Evolutionary conservation across 2,888 invertebrate species (phyloP).

Genomic region (Hipparchia sbordonii): DNA sequence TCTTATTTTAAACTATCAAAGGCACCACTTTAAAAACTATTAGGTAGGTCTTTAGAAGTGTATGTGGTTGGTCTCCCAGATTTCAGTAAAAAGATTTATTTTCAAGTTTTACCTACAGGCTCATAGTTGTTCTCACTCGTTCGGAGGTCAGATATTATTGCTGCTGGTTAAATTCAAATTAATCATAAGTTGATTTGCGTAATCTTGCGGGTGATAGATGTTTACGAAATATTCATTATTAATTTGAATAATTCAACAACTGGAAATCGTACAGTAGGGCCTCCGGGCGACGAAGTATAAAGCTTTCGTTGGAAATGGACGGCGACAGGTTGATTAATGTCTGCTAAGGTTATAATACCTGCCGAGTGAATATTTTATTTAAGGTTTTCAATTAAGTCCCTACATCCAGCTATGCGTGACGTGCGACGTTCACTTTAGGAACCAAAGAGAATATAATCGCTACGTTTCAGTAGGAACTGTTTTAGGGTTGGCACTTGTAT

Average conservation of each 20-base stretch:
- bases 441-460: too few relatives aligned
- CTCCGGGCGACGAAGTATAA: constrained; percentile 49
- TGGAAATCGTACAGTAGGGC: constrained; percentile 15
- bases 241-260: constrained; percentile 20
- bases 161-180: not conserved
- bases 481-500: constrained; percentile 63
- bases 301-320: constrained; percentile 63
- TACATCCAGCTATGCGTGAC: constrained; percentile 60
- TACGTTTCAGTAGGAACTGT: constrained; percentile 50
- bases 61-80: too few relatives aligned
- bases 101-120: too few relatives aligned
- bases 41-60: too few relatives aligned
- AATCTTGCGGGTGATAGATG: constrained; percentile 5
- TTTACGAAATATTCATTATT: constrained; percentile 8
- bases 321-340: constrained; percentile 74
- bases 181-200: not conserved
- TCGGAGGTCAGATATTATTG: not conserved
- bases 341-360: constrained; percentile 62
- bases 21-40: too few relatives aligned
- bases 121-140: too few relatives aligned
- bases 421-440: constrained; percentile 59
- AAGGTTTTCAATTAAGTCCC: constrained; percentile 54
- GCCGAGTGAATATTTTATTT: constrained; percentile 74
- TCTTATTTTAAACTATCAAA: too few relatives aligned
- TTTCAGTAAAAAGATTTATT: too few relatives aligned